A percentile compares a stretch with the other conserved stretches of the same genome.
Conservation (phyloP, 2,797 vertebrate species). For the Hozukius guyotensis region DNA sequence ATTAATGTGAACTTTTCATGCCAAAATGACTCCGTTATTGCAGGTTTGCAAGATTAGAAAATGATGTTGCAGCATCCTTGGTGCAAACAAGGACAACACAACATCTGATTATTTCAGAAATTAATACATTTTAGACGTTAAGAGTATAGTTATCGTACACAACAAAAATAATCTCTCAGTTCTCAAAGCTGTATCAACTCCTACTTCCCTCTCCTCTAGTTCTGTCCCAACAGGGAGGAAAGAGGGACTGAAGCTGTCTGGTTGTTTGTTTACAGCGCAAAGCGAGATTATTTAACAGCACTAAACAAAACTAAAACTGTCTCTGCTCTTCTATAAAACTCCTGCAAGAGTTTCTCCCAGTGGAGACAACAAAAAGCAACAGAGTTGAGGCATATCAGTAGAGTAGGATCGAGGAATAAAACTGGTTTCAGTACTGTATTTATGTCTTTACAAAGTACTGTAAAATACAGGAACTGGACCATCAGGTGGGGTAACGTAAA, state of each 20-base stretch:
- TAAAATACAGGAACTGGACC: neutral
- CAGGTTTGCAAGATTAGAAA: too few relatives aligned
- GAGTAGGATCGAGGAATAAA: neutral
- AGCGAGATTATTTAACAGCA: neutral
- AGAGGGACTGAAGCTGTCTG: neutral
- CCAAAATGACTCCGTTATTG: too few relatives aligned
- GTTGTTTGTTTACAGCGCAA: neutral
- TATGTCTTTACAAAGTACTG: too few relatives aligned
- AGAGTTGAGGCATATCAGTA: fast-evolving
- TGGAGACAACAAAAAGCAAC: neutral
- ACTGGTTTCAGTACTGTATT: too few relatives aligned
- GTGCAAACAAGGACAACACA: too few relatives aligned
- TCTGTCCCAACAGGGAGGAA: too few relatives aligned
- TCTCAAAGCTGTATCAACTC: too few relatives aligned
- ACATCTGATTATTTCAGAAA: neutral
- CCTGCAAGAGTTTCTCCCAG: neutral
- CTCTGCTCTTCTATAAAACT: neutral
- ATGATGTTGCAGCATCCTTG: too few relatives aligned
- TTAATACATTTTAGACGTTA: too few relatives aligned
- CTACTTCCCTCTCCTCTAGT: neutral
- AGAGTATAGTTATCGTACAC: too few relatives aligned
- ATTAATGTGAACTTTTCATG: neutral
- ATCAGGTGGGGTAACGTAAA: fast-evolving
- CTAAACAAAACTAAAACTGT: neutral
- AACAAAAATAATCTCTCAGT: too few relatives aligned